Evolutionary conservation across 2,113 vertebrate species (phyloP).

Genomic region (Cynopterus brachyotis): DNA sequence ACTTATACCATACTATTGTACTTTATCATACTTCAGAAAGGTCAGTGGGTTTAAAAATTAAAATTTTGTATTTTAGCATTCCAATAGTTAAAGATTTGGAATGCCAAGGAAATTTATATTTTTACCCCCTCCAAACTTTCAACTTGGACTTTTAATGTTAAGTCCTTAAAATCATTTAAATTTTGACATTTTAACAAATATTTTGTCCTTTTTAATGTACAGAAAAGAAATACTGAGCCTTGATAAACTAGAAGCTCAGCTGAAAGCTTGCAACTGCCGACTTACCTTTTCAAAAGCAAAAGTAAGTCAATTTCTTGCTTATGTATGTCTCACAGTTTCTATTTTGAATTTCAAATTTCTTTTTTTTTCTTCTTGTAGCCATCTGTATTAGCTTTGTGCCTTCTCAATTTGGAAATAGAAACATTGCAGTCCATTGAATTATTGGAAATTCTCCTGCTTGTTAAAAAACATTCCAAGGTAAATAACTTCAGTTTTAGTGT

Average conservation of each 20-base stretch:
- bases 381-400: conserved; percentile 95
- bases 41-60: conserved; percentile 81
- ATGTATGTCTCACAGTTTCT: background rate
- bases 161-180: background rate
- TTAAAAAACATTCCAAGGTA: conserved; percentile 96
- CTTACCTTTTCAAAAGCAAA: conserved; percentile 97
- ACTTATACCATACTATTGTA: conserved; percentile 93
- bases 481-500: background rate
- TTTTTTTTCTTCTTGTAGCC: conserved; percentile 84
- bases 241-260: conserved; percentile 96
- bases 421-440: conserved; percentile 90
- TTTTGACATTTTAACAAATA: background rate
- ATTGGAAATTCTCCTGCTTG: conserved; percentile 89
- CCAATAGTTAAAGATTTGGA: background rate
- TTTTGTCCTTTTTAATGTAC: conserved; percentile 51
- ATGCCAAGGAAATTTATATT: background rate
- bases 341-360: background rate
- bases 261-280: conserved; percentile 97
- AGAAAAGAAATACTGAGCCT: conserved; percentile 93
- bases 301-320: conserved; percentile 83
- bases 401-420: conserved; percentile 94
- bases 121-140: background rate
- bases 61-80: background rate
- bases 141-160: background rate
- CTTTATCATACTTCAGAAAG: conserved; percentile 91